Evolutionary conservation across 2,888 invertebrate species (phyloP).

Genomic region (Stictocephala bisonia): DNA sequence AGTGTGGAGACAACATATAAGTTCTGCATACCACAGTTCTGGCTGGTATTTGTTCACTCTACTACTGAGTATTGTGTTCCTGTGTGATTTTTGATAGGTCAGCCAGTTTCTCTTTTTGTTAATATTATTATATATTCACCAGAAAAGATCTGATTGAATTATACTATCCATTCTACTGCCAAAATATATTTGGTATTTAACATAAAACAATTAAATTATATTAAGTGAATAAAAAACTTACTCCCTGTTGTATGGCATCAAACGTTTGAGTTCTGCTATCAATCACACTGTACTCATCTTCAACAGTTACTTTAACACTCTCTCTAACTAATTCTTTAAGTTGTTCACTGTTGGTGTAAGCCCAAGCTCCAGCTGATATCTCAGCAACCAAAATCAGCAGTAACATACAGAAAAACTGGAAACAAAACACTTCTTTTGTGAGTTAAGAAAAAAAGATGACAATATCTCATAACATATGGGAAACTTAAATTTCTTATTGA

Average conservation of each 20-base stretch:
- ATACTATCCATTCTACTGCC: not conserved
- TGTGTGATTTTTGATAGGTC: too few species aligned
- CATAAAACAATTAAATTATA: too few species aligned
- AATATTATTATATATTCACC: too few species aligned
- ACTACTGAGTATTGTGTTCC: too few species aligned
- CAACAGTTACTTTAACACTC: conserved; percentile 73
- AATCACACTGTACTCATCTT: conserved; percentile 71
- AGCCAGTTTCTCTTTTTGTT: too few species aligned
- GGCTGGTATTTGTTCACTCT: too few species aligned
- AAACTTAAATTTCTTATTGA: too few species aligned
- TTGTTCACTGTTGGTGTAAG: conserved; percentile 76
- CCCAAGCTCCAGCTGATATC: conserved; percentile 82
- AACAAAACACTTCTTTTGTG: conserved; percentile 55
- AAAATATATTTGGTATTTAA: not conserved
- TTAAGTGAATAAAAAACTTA: conserved; percentile 63
- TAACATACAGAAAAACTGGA: conserved; percentile 81
- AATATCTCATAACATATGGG: not conserved
- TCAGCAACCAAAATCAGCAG: conserved; percentile 82
- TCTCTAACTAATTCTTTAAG: conserved; percentile 74
- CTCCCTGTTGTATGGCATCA: conserved; percentile 75
- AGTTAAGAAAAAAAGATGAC: not conserved
- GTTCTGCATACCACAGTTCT: too few species aligned
- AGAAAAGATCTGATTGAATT: too few species aligned
- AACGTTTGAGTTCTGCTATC: conserved; percentile 71
- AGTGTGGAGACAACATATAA: too few species aligned